These are phyloP conservation scores for Palythoa caribaeorum DNA, from an alignment of 92 coral and sea anemone genomes.

Conservation along the genomic window DNA sequence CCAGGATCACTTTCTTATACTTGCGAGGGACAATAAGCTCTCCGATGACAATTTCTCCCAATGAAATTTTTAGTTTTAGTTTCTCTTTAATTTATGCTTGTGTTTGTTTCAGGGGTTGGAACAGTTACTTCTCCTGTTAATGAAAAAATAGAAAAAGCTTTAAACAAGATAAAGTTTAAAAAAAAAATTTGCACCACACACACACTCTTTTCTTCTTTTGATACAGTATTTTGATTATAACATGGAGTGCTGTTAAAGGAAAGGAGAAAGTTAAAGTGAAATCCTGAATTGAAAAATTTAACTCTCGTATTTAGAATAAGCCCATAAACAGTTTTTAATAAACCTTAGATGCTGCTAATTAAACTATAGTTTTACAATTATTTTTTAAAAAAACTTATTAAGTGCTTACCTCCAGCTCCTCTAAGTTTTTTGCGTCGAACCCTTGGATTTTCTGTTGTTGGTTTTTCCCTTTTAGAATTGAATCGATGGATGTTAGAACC, in stretches of 20 bases:
- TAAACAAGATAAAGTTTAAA: neutral
- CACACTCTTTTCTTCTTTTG: neutral
- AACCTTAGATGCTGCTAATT: neutral
- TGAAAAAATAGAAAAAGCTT: neutral
- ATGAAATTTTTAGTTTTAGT: conserved; percentile 24
- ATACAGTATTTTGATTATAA: neutral
- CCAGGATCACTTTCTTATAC: conserved; percentile 36
- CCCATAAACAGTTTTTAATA: neutral
- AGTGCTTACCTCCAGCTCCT: conserved; percentile 49
- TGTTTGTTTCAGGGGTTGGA: conserved; percentile 46
- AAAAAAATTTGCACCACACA: no score
- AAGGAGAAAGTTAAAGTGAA: neutral
- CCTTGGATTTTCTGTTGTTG: conserved; percentile 14
- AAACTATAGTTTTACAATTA: neutral
- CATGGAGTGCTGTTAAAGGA: neutral
- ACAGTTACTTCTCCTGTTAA: conserved; percentile 28
- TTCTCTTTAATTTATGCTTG: conserved; percentile 18
- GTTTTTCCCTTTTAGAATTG: conserved; percentile 24
- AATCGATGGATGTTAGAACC: conserved; percentile 66
- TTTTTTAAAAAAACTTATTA: neutral
- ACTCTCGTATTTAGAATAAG: neutral
- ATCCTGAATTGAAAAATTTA: neutral
- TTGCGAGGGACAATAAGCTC: conserved; percentile 55
- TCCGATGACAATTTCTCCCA: conserved; percentile 51
- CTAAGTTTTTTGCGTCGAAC: conserved; percentile 50